phyloP scores from a whole-genome alignment of 2,797 vertebrate species.

The Hemibagrus guttatus region DNA sequence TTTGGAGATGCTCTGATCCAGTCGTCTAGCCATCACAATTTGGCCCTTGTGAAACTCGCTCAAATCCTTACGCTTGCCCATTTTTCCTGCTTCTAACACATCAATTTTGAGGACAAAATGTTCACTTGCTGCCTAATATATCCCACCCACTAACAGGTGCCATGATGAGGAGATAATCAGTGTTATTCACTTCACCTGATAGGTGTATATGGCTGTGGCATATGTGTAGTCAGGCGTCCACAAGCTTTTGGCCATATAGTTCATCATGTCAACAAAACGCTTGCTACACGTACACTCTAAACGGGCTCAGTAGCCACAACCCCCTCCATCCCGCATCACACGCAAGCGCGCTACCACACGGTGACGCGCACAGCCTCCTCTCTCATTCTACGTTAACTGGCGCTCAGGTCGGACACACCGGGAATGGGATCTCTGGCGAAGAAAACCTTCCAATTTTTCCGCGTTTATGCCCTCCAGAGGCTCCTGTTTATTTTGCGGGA shows the following conservation, averaged over 20 bases:
- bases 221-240: background rate
- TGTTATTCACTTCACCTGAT: too few relatives aligned
- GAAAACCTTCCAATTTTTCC: conserved; percentile 79
- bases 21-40: too few relatives aligned
- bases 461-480: conserved; percentile 75
- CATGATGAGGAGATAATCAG: too few relatives aligned
- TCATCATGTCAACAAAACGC: background rate
- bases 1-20: too few relatives aligned
- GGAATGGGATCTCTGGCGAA: conserved; percentile 80
- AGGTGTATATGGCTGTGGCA: background rate
- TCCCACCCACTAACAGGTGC: too few relatives aligned
- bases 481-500: conserved; percentile 79
- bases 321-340: background rate
- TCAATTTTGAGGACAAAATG: too few relatives aligned
- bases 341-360: conserved; percentile 37
- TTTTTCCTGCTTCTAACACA: too few relatives aligned
- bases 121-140: too few relatives aligned
- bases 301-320: conserved; percentile 29
- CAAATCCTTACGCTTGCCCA: too few relatives aligned
- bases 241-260: background rate
- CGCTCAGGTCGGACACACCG: conserved; percentile 70
- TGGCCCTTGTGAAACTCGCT: too few relatives aligned
- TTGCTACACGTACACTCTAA: background rate
- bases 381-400: conserved; percentile 60
- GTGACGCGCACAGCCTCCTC: conserved; percentile 8